Conservation (phyloP, 2,797 vertebrate genomes). For the Buphagus erythrorhynchus region DNA sequence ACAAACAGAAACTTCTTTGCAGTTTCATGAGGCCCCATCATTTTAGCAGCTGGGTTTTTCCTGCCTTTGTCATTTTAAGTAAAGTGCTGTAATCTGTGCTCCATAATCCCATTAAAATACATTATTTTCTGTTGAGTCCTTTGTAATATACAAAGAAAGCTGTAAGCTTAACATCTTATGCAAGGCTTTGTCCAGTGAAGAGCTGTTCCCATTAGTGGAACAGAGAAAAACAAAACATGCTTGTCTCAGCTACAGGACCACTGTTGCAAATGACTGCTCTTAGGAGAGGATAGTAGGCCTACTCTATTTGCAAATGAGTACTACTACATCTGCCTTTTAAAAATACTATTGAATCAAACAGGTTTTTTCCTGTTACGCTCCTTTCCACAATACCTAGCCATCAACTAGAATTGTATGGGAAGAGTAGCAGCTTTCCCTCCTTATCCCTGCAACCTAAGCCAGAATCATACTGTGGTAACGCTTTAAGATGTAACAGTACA, state of each 20-base stretch:
- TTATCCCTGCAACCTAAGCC: fast-evolving
- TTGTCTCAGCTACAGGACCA: not conserved
- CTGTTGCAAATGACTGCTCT: not conserved
- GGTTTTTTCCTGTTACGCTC: not conserved
- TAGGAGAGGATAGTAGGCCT: not conserved
- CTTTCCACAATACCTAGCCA: not conserved
- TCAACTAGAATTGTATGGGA: not conserved
- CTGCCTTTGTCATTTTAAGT: not conserved
- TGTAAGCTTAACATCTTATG: not conserved
- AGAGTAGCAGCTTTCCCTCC: not conserved
- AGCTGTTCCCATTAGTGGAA: not conserved
- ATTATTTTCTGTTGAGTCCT: not conserved
- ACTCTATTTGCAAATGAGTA: not conserved
- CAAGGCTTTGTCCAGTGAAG: not conserved
- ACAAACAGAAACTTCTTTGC: not conserved
- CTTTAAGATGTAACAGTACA: not conserved
- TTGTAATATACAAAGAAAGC: not conserved
- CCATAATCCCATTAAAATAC: not conserved
- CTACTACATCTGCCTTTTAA: not conserved
- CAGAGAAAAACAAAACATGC: not conserved
- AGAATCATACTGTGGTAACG: not conserved
- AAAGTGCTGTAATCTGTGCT: not conserved
- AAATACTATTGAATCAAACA: not conserved
- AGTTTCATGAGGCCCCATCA: not conserved
- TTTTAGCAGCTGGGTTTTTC: not conserved